Percentiles rank a stretch among this genome's conserved stretches.
Evolutionary conservation across 1,140 invertebrate species (phyloP).

Genomic region (Drosophila grimshawi): DNA sequence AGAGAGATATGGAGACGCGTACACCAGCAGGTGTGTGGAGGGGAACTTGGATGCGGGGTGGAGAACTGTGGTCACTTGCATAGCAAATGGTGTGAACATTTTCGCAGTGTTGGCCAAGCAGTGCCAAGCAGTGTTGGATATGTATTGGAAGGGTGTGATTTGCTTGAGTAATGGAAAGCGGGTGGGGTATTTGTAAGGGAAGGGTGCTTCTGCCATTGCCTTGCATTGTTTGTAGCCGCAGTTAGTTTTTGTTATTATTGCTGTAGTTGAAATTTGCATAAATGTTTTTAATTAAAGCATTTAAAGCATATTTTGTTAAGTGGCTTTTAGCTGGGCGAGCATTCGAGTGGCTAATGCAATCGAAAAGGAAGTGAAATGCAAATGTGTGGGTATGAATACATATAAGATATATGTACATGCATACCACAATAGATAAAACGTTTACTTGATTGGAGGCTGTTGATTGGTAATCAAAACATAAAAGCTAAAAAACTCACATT

Average conservation of each 20-base stretch:
- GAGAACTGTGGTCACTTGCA: constrained; percentile 67
- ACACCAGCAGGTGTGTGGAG: background rate
- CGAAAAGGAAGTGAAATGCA: constrained; percentile 64
- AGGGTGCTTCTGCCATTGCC: background rate
- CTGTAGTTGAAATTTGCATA: constrained; percentile 70
- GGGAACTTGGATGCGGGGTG: constrained; percentile 13
- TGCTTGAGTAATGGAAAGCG: background rate
- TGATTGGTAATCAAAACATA: too few species aligned
- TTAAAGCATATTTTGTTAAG: constrained; percentile 74
- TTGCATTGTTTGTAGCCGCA: constrained; percentile 65
- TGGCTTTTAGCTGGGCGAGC: constrained; percentile 40
- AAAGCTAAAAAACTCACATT: too few species aligned
- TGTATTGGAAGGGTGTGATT: background rate
- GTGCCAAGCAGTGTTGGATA: constrained; percentile 6
- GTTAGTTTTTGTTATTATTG: constrained; percentile 64
- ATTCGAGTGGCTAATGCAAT: constrained; percentile 65
- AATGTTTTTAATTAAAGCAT: constrained; percentile 79
- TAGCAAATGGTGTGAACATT: constrained; percentile 79
- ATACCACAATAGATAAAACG: background rate
- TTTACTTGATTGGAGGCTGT: too few species aligned
- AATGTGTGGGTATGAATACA: background rate
- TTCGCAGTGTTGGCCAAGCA: constrained; percentile 23
- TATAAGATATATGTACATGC: constrained; percentile 13
- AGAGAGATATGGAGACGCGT: background rate
- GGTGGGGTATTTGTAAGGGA: background rate